Evolutionary conservation across 2,888 invertebrate species (phyloP), one percentile per base, ranked within the genome.

Genomic region (Mystacides longicornis): DNA sequence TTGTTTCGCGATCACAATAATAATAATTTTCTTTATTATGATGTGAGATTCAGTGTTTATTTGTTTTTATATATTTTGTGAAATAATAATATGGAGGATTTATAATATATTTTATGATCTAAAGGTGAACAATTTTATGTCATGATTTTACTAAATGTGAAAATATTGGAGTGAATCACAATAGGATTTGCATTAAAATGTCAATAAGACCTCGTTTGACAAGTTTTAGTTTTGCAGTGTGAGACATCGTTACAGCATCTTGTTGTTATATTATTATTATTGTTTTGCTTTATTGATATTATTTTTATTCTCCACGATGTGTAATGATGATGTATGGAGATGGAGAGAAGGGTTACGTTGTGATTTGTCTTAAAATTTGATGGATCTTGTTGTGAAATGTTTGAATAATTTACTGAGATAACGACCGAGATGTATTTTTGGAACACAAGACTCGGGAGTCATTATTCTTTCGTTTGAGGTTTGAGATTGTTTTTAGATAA

Each of bases 1-100:
- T 56, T 56, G 56, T 56, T 52, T 46, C 46, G 56, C 27, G 20
- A 47, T 48, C 43, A n/a, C n/a, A n/a, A n/a, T 37, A 37, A 37
- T 14, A 16, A 37, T n/a, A 37, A 37, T 7, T 37, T 37, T 7
- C 37, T 7, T 3, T n/a, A 3, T 3, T 37, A 37, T 16, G 16
- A n/a, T 16, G 37, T 3, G 37, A 37, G 14, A 14, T 37, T 37
- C n/a, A n/a, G 37, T 37, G 37, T 37, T 7, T 3, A 37, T 7
- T 14, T n/a, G 14, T 37, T 7, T 37, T 37, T 37, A n/a, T 27
- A 7, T 11, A 27, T 27, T 16, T 14, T 14, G 37, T 37, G 37
- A 14, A 37, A n/a, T 37, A 37, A n/a, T n/a, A n/a, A n/a, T n/a
- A n/a, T n/a, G n/a, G n/a, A n/a, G n/a, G n/a, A n/a, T n/a, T n/a